Evolutionary conservation across 1,140 invertebrate genomes (phyloP).

Genomic region (Diabrotica undecimpunctata): DNA sequence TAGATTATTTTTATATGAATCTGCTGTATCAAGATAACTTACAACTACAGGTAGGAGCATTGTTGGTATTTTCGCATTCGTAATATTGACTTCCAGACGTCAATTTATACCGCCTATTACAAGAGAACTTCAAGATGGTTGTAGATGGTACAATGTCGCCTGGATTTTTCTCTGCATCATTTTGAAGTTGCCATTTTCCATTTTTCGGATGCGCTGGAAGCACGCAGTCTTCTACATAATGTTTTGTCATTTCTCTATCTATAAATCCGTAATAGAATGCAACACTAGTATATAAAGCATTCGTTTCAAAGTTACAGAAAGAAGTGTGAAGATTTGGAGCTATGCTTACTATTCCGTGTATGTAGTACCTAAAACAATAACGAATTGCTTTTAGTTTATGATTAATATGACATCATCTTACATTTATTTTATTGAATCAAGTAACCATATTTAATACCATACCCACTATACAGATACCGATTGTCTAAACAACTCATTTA

Average conservation of each 20-base stretch:
- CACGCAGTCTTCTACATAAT: constrained; percentile 5
- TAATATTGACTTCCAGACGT: neutral
- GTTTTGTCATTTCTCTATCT: constrained; percentile 3
- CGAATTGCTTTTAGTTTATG: no score
- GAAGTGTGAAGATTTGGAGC: constrained; percentile 3
- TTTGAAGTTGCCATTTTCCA: constrained; percentile 14
- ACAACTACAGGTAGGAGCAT: neutral
- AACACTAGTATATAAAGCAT: constrained; percentile 32
- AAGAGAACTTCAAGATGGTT: constrained; percentile 6
- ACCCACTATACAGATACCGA: no score
- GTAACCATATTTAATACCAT: no score
- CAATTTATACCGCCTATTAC: constrained; percentile 3
- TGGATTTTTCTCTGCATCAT: constrained; percentile 3
- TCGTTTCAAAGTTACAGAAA: constrained; percentile 26
- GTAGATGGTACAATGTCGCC: constrained; percentile 4
- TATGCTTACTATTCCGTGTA: constrained; percentile 32
- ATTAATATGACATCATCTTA: no score
- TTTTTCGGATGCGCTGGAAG: constrained; percentile 16
- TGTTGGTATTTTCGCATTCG: neutral
- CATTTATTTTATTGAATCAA: no score
- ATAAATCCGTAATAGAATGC: constrained; percentile 24
- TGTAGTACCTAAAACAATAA: constrained; percentile 19
- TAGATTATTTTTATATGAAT: neutral
- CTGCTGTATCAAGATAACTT: no score
- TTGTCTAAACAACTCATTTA: no score